These are phyloP conservation scores for Temnothorax rugatulus DNA, from an alignment of 2,888 invertebrate species.

Conservation along the genomic window DNA sequence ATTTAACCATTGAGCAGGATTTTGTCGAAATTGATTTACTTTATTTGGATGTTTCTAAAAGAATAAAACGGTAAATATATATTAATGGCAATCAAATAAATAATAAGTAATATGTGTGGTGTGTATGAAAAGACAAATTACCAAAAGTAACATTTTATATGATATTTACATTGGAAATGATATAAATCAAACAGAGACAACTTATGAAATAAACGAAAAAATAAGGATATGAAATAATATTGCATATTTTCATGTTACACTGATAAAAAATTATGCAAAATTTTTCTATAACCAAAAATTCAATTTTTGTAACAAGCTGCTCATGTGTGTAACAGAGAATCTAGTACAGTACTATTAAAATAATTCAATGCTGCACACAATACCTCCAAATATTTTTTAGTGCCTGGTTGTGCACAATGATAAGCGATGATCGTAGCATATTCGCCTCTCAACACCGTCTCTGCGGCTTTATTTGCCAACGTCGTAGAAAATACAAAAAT, in stretches of 20 bases:
- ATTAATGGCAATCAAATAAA: conserved; percentile 44
- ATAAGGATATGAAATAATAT: background rate
- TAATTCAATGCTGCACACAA: background rate
- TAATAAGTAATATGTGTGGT: conserved; percentile 9
- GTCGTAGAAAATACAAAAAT: conserved; percentile 98
- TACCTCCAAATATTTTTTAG: conserved; percentile 97
- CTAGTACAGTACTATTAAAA: background rate
- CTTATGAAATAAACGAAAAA: background rate
- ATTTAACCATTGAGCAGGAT: conserved; percentile 93
- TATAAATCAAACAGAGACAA: background rate
- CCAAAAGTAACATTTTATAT: background rate
- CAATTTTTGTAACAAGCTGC: background rate
- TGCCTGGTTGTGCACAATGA: conserved; percentile 98
- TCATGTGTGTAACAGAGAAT: background rate
- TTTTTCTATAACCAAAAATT: background rate
- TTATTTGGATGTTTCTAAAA: conserved; percentile 96
- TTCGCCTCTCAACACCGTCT: conserved; percentile 95
- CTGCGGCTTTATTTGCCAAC: conserved; percentile 97
- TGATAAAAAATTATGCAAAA: background rate
- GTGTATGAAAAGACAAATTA: background rate
- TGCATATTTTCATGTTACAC: background rate
- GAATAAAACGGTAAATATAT: conserved; percentile 54
- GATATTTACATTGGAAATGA: background rate
- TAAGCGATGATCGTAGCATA: conserved; percentile 97
- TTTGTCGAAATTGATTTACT: conserved; percentile 95